Evolutionary conservation across 2,113 vertebrate species (phyloP).

Genomic region (Indicator indicator): DNA sequence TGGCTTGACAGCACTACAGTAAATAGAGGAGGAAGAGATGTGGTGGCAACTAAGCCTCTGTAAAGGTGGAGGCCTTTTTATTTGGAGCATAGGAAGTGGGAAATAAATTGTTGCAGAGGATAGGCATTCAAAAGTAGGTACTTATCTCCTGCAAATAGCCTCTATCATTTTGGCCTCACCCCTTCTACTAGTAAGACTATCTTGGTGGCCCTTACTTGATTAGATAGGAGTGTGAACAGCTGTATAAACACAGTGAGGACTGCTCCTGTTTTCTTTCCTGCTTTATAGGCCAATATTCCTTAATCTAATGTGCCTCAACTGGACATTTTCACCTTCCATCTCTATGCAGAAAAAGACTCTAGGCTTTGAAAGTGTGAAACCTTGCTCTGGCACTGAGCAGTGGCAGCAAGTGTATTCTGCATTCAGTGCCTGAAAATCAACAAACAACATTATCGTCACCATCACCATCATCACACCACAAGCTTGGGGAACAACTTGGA

Average conservation of each 20-base stretch:
- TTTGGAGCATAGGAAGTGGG: neutral
- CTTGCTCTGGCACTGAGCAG: neutral
- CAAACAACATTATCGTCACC: neutral
- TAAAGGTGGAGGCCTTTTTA: neutral
- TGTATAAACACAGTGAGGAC: neutral
- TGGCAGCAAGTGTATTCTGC: neutral
- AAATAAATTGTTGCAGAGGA: neutral
- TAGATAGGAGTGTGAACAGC: neutral
- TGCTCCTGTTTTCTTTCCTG: neutral
- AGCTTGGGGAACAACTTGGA: neutral
- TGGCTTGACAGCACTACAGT: neutral
- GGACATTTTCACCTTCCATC: neutral
- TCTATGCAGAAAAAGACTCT: neutral
- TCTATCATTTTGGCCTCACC: neutral
- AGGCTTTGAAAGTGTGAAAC: neutral
- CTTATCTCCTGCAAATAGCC: constrained; percentile 19
- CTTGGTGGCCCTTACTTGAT: neutral
- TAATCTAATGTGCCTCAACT: neutral
- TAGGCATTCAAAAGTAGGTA: neutral
- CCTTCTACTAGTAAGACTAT: neutral
- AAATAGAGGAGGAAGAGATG: neutral
- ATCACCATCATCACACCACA: neutral
- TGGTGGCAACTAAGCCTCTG: neutral
- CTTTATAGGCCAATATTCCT: neutral
- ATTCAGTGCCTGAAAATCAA: neutral